Evolutionary conservation across 2,797 vertebrate species (phyloP), one percentile per base, ranked within the genome.

Genomic region (Neosalanx taihuensis): DNA sequence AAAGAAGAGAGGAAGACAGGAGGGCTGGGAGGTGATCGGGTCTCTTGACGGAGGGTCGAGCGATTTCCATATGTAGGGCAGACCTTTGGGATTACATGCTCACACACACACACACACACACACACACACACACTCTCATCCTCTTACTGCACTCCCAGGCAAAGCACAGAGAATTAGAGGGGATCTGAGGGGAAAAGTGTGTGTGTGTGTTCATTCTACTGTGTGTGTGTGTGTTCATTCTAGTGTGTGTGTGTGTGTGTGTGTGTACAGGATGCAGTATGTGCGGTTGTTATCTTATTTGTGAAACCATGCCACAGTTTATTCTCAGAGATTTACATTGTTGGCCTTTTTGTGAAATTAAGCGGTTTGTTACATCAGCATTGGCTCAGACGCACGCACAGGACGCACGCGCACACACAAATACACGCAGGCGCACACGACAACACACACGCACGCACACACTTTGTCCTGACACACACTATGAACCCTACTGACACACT

Each of bases 121-220:
- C 64, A 51, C 46, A 18, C 17, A 53, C 29, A 67, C 64, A 33
- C 59, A 31, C 69, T 65, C 78, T 84, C 82, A 88, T 85, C 83
- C 85, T 84, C 84, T 87, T 89, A 88, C 83, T 87, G 81, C 81
- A 83, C 82, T 85, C 83, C 41, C 66, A 80, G 84, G 85, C 80
- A 83, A 86, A 85, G 78, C 79, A 79, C 79, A 71, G 72, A 66
- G 85, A 85, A 83, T 88, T 85, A 87, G 67, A 81, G 82, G 81
- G 75, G 72, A 70, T 76, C 64, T 72, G 78, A 76, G 78, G 49
- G 69, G 15, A 68, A 64, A 75, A 68, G 65, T 76, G 67, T 68
- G 64, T 76, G 67, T 68, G 64, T 76, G 75, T 58, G 30, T 68
- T 37, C 33, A 35, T 35, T 35, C 33, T 4, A 35, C 1, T 35